Conservation (phyloP, 1,140 invertebrate species). For the Drosophila willistoni region DNA sequence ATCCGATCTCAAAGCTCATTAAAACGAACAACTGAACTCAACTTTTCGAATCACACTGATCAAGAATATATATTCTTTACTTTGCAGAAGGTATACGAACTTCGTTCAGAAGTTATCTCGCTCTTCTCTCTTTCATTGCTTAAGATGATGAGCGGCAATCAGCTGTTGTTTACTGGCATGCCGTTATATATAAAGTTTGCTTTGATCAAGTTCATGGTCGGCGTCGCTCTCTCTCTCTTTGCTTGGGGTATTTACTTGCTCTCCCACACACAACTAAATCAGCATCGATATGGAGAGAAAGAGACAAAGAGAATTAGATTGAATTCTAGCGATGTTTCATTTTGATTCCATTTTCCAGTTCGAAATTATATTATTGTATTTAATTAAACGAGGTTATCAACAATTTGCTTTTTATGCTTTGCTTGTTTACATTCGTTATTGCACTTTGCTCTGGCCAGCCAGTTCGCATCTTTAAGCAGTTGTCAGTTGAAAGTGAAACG, state of each 20-base stretch:
- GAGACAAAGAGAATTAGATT: background rate
- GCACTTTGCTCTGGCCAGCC: constrained; percentile 9
- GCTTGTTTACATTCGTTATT: constrained; percentile 10
- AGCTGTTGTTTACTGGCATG: background rate
- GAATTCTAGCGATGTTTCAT: background rate
- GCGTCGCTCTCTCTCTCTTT: background rate
- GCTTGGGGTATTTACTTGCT: background rate
- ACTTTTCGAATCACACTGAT: too few species aligned
- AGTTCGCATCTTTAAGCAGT: background rate
- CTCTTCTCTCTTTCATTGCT: background rate
- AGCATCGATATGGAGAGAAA: background rate
- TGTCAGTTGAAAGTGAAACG: constrained; percentile 52
- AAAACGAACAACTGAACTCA: too few species aligned
- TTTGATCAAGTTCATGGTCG: constrained; percentile 1
- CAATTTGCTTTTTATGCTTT: constrained; percentile 10
- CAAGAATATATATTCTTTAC: too few species aligned
- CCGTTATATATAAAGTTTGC: background rate
- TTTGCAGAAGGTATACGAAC: too few species aligned
- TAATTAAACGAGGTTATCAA: constrained; percentile 13
- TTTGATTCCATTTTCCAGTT: background rate
- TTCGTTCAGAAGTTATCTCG: background rate
- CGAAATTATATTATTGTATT: background rate
- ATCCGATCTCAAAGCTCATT: too few species aligned
- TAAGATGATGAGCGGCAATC: background rate
- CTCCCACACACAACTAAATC: background rate